phyloP scores from a whole-genome alignment of 1,140 invertebrate genomes.

The Heliothis subflexa region DNA sequence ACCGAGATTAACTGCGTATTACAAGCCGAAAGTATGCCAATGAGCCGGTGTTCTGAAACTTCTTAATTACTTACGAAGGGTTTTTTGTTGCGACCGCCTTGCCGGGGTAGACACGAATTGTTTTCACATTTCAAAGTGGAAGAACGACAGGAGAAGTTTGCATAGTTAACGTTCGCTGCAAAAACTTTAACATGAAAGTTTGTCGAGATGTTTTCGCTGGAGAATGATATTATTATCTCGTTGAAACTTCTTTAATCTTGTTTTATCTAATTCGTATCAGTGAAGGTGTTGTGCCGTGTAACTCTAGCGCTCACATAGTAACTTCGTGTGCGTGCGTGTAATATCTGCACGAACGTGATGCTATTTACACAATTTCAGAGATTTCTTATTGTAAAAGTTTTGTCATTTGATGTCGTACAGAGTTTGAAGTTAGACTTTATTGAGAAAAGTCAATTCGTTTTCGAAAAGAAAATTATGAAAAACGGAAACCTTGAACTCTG shows the following conservation, averaged over 20 bases:
- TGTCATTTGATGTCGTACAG: background rate
- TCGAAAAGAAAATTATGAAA: too few species aligned
- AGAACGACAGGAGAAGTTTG: slow-evolving; percentile 54
- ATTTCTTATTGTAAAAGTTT: background rate
- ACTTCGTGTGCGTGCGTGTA: slow-evolving; percentile 5
- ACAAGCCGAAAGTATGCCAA: slow-evolving; percentile 79
- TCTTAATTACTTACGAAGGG: slow-evolving; percentile 76
- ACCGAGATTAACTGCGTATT: slow-evolving; percentile 80
- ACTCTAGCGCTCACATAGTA: slow-evolving; percentile 8
- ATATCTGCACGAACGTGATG: slow-evolving; percentile 6
- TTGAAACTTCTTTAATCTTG: slow-evolving; percentile 44
- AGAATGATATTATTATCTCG: slow-evolving; percentile 48
- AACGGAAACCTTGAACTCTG: background rate
- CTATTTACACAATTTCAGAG: background rate
- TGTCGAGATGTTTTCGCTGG: slow-evolving; percentile 33
- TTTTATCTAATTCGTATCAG: slow-evolving; percentile 53
- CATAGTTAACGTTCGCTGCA: slow-evolving; percentile 54
- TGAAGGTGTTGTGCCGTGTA: slow-evolving; percentile 31
- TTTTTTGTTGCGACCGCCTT: slow-evolving; percentile 67
- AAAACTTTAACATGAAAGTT: slow-evolving; percentile 47
- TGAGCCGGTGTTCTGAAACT: slow-evolving; percentile 74
- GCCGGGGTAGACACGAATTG: slow-evolving; percentile 57
- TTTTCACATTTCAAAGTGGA: slow-evolving; percentile 59
- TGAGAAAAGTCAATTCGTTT: too few species aligned
- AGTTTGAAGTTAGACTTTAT: too few species aligned